A percentile compares a stretch with the other conserved stretches of the same genome.
These are phyloP conservation scores for Lepus timidus DNA, from an alignment of 2,113 vertebrate genomes.

Conservation along the genomic window DNA sequence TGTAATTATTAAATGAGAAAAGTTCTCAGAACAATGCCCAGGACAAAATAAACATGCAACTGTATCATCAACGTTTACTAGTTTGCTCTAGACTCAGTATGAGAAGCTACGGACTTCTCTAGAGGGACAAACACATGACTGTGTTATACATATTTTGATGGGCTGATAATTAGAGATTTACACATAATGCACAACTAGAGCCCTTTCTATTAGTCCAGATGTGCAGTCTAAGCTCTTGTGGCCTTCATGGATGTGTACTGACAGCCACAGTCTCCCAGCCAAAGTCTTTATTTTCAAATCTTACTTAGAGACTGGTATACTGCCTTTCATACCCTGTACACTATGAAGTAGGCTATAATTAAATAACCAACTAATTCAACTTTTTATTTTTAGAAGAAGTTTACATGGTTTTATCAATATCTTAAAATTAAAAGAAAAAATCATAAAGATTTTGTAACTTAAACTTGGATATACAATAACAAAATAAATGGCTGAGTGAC, in stretches of 20 bases:
- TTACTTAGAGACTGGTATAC: slow-evolving; percentile 26
- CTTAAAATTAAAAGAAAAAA: slow-evolving; percentile 46
- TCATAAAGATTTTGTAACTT: neutral
- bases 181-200: neutral
- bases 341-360: neutral
- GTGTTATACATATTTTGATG: neutral
- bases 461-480: neutral
- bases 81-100: slow-evolving; percentile 22
- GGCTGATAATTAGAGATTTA: slow-evolving; percentile 36
- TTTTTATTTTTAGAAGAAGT: neutral
- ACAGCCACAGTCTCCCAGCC: neutral
- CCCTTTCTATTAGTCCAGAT: neutral
- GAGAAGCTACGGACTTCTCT: slow-evolving; percentile 28
- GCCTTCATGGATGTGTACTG: neutral
- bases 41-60: neutral
- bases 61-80: neutral
- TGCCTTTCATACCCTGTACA: neutral
- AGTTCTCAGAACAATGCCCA: neutral
- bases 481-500: neutral
- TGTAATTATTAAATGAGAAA: neutral
- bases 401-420: neutral
- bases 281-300: neutral
- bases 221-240: neutral
- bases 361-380: neutral
- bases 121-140: neutral